A percentile compares a stretch with the other conserved stretches of the same genome.
These are phyloP conservation scores for Lipophrys pholis DNA, from an alignment of 2,113 vertebrate genomes.

Conservation along the genomic window DNA sequence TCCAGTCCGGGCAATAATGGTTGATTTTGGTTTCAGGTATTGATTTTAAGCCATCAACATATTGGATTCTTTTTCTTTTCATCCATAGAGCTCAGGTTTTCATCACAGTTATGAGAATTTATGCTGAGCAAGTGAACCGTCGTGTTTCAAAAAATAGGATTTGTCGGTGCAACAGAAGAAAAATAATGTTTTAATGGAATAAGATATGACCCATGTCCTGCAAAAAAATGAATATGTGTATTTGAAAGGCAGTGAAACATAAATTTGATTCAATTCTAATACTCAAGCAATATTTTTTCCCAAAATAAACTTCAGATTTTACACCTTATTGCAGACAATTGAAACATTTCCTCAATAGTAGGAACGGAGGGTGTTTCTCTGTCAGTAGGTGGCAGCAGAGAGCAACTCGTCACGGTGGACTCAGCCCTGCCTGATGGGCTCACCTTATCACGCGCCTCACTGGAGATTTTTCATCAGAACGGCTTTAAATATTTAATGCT, in stretches of 20 bases:
- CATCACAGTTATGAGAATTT: slow-evolving; percentile 49
- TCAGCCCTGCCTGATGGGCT: not conserved
- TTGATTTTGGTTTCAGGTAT: slow-evolving; percentile 58
- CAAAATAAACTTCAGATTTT: too few species aligned
- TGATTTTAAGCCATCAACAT: slow-evolving; percentile 56
- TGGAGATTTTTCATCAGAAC: not conserved
- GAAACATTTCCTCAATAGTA: not conserved
- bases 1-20: slow-evolving; percentile 35
- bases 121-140: slow-evolving; percentile 34
- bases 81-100: slow-evolving; percentile 28
- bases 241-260: not conserved
- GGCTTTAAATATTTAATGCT: not conserved
- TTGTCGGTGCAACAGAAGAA: slow-evolving; percentile 11
- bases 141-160: slow-evolving; percentile 26
- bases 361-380: slow-evolving; percentile 20
- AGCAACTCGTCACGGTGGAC: slow-evolving; percentile 50
- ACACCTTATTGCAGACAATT: too few species aligned
- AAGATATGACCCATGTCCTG: not conserved
- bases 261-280: not conserved
- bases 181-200: not conserved
- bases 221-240: not conserved
- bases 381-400: slow-evolving; percentile 78
- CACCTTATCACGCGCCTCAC: not conserved
- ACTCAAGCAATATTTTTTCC: not conserved
- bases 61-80: slow-evolving; percentile 38